Evolutionary conservation across 2,888 invertebrate species (phyloP).

Genomic region (Villa cingulata): DNA sequence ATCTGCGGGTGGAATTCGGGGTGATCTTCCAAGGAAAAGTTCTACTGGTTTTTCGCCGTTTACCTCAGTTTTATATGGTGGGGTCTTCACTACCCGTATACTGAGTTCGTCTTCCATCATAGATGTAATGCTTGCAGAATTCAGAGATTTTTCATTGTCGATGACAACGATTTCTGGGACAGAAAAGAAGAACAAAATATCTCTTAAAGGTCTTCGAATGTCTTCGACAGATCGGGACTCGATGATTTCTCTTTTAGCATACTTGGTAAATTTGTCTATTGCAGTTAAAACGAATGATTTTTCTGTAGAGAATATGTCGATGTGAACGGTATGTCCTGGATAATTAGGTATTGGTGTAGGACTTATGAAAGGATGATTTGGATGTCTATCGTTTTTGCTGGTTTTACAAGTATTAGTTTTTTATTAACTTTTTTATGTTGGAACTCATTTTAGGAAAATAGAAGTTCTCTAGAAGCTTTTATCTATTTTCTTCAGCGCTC

Average conservation of each 20-base stretch:
- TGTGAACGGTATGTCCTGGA: constrained; percentile 1
- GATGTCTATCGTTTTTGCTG: constrained; percentile 11
- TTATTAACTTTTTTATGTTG: constrained; percentile 9
- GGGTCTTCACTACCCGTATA: constrained; percentile 11
- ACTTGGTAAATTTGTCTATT: constrained; percentile 12
- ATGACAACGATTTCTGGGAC: constrained; percentile 5
- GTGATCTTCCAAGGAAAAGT: constrained; percentile 10
- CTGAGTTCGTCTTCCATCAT: constrained; percentile 12
- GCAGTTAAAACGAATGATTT: constrained; percentile 6
- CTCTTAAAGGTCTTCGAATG: neutral
- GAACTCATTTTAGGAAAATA: constrained; percentile 11
- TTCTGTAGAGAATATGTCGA: constrained; percentile 3
- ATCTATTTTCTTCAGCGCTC: constrained; percentile 1
- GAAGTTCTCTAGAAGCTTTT: constrained; percentile 5
- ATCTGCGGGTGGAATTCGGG: constrained; percentile 7
- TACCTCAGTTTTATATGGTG: constrained; percentile 11
- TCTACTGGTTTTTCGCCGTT: constrained; percentile 14
- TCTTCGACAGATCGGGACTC: constrained; percentile 6
- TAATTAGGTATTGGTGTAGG: neutral
- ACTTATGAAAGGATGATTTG: neutral
- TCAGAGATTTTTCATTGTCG: constrained; percentile 11
- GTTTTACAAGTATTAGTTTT: constrained; percentile 10
- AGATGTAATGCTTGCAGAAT: constrained; percentile 10
- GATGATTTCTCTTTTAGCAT: constrained; percentile 4
- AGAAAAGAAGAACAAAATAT: constrained; percentile 3